Percentiles rank a stretch among this genome's conserved stretches.
These are phyloP conservation scores for Rattus rattus DNA, from an alignment of 2,113 vertebrate species.

Conservation along the genomic window DNA sequence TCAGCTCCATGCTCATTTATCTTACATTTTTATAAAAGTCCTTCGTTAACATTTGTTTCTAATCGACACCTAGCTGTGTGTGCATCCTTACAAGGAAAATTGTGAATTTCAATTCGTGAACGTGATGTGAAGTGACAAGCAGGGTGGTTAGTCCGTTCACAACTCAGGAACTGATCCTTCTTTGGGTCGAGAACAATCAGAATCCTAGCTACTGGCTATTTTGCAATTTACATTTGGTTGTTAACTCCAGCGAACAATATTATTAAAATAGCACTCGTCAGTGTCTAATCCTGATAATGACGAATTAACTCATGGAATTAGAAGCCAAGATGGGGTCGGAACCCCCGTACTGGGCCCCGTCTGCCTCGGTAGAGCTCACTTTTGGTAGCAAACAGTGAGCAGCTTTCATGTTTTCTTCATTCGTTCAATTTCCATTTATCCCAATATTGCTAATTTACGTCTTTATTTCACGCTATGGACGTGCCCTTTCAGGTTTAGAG, in stretches of 20 bases:
- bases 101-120: neutral
- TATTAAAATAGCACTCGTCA: no score
- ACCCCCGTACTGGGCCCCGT: accelerated
- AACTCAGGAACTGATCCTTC: no score
- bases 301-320: neutral
- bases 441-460: neutral
- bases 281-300: neutral
- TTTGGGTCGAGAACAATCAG: neutral
- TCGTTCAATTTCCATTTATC: neutral
- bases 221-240: neutral
- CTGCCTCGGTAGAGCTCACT: neutral
- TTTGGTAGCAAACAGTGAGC: neutral
- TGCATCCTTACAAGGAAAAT: neutral
- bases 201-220: neutral
- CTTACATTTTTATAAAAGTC: neutral
- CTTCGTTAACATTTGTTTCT: neutral
- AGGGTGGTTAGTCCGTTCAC: accelerated
- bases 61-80: neutral
- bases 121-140: no score
- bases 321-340: neutral
- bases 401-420: neutral
- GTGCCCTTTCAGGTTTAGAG: neutral
- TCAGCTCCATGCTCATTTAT: neutral
- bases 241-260: neutral
- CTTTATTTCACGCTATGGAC: neutral